Evolutionary conservation across 2,113 vertebrate species (phyloP).

Genomic region (Ramphastos sulfuratus): DNA sequence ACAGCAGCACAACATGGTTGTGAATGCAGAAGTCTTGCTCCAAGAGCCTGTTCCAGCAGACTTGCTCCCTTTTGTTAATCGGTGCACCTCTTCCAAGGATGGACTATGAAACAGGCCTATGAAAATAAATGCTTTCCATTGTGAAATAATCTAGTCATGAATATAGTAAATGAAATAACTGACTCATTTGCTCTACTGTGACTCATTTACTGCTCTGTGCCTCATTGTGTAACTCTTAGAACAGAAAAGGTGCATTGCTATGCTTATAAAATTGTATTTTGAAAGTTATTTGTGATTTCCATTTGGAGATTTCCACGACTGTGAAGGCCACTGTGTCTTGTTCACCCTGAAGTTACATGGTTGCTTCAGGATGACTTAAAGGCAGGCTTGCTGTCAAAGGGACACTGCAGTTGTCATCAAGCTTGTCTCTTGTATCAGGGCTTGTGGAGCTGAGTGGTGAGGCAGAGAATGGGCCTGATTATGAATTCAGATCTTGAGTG

Average conservation of each 20-base stretch:
- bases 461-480: not conserved
- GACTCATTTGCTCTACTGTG: not conserved
- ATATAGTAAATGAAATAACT: slow-evolving; percentile 40
- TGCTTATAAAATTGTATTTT: not conserved
- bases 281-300: not conserved
- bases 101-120: not conserved
- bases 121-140: not conserved
- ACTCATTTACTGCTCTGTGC: not conserved
- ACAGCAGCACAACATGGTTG: fast-evolving
- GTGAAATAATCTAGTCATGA: slow-evolving; percentile 27
- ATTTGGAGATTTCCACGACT: not conserved
- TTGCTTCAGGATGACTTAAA: not conserved
- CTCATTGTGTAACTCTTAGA: slow-evolving; percentile 18
- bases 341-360: not conserved
- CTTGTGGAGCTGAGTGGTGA: not conserved
- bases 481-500: not conserved
- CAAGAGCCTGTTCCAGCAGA: not conserved
- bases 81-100: not conserved
- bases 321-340: not conserved
- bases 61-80: not conserved
- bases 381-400: not conserved
- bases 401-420: not conserved
- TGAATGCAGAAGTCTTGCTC: fast-evolving
- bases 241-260: not conserved
- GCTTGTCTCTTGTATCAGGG: not conserved